A percentile compares a stretch with the other conserved stretches of the same genome.
phyloP scores from a whole-genome alignment of 2,797 vertebrate species.

The Hafferia zeledoni region DNA sequence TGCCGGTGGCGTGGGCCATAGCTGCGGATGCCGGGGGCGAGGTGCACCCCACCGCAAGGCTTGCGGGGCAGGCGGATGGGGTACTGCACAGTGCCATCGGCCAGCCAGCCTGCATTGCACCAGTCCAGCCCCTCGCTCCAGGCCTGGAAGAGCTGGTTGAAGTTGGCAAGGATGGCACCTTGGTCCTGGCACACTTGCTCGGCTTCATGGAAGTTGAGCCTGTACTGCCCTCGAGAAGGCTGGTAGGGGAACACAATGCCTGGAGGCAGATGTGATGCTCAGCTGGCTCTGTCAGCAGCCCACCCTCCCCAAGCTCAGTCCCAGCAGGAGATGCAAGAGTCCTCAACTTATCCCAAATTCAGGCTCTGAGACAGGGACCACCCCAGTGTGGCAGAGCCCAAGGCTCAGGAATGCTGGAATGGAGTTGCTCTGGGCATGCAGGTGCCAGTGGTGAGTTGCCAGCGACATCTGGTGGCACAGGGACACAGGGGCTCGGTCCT shows the following conservation, averaged over 20 bases:
- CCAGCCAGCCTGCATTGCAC: conserved; percentile 92
- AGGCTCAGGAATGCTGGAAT: not conserved
- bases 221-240: conserved; percentile 83
- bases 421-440: not conserved
- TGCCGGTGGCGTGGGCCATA: conserved; percentile 84
- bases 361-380: not conserved
- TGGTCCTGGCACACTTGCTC: conserved; percentile 83
- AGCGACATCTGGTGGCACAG: conserved; percentile 66
- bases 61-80: conserved; percentile 85
- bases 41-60: conserved; percentile 82
- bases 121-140: conserved; percentile 93
- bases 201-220: conserved; percentile 83
- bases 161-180: conserved; percentile 85
- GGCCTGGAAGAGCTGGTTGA: conserved; percentile 88
- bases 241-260: conserved; percentile 92
- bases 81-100: conserved; percentile 90
- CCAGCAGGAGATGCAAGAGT: not conserved
- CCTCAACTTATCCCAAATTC: not conserved
- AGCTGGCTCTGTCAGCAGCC: not conserved
- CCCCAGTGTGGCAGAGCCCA: not conserved
- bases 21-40: conserved; percentile 87
- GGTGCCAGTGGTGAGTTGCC: not conserved
- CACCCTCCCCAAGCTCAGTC: accelerated
- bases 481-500: not conserved
- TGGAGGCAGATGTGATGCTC: conserved; percentile 44